Evolutionary conservation across 2,888 invertebrate genomes (phyloP), one percentile per base, ranked within the genome.

Genomic region (Rhamphomyia laevipes): DNA sequence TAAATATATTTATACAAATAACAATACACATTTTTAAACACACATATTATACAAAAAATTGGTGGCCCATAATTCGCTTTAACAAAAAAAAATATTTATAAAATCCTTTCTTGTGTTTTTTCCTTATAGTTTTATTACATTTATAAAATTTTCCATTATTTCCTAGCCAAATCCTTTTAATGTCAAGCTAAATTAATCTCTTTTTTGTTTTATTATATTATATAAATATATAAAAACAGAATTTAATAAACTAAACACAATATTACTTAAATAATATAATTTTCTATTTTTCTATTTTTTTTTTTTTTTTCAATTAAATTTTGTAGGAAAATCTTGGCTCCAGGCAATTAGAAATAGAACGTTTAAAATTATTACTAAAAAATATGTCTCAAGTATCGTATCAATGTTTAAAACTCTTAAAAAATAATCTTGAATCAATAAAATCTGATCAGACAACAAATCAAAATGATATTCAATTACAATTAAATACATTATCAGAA

Each of bases 271-370:
- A 33, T 27, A 21, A 21, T 21, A 5, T 21, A 21, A 21, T 21
- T 21, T 21, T 21, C 21, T 4, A 21, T 10, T 43, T 41, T 11
- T 10, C n/a, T 43, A 52, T 49, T 51, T 47, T 45, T 56, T 58
- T 50, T n/a, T n/a, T n/a, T n/a, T n/a, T n/a, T n/a, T n/a, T n/a
- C n/a, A n/a, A n/a, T n/a, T n/a, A n/a, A n/a, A n/a, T n/a, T n/a
- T n/a, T n/a, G n/a, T 72, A 85, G 85, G 85, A 84, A 53, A 86
- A 83, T 63, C 77, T 84, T 60, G 80, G 79, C 49, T 76, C 78
- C 6, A 80, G 83, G 48, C 76, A 77, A 62, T 74, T 77, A 50
- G 81, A 83, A 61, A 76, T 81, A 52, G 80, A 81, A 53, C 77
- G 76, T 58, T 67, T 82, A 50, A 77, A 76, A 63, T 69, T 71